Conservation (phyloP, 92 coral and sea anemone genomes). For the Umimayanthus kanabou region DNA sequence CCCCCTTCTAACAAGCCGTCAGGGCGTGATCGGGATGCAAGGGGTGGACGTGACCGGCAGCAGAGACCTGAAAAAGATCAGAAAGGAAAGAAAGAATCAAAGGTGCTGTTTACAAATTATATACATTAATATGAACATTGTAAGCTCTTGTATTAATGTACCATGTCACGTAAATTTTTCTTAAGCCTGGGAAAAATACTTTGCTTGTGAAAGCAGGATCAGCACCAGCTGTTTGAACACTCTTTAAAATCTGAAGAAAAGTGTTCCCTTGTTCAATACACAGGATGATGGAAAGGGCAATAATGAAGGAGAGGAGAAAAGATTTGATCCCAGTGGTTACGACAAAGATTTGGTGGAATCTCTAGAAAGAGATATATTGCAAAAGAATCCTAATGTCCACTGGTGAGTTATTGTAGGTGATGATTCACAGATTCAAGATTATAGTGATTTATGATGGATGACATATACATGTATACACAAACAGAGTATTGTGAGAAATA, state of each 20-base stretch:
- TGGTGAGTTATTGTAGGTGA: conserved; percentile 63
- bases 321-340: conserved; percentile 91
- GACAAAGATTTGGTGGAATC: conserved; percentile 98
- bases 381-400: conserved; percentile 97
- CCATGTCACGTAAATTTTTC: no score
- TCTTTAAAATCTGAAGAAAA: no score
- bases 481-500: no score
- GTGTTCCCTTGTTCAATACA: neutral
- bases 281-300: conserved; percentile 58
- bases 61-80: conserved; percentile 71
- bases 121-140: no score
- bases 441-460: no score
- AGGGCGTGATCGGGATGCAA: conserved; percentile 57
- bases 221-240: no score
- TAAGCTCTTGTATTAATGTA: no score
- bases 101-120: no score
- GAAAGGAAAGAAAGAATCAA: no score
- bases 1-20: conserved; percentile 78
- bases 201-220: no score
- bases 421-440: neutral
- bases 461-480: no score
- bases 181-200: no score
- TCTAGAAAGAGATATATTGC: conserved; percentile 92
- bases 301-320: conserved; percentile 80
- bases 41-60: conserved; percentile 64